phyloP scores from a whole-genome alignment of 2,888 invertebrate species.

The Lasioglossum morio region DNA sequence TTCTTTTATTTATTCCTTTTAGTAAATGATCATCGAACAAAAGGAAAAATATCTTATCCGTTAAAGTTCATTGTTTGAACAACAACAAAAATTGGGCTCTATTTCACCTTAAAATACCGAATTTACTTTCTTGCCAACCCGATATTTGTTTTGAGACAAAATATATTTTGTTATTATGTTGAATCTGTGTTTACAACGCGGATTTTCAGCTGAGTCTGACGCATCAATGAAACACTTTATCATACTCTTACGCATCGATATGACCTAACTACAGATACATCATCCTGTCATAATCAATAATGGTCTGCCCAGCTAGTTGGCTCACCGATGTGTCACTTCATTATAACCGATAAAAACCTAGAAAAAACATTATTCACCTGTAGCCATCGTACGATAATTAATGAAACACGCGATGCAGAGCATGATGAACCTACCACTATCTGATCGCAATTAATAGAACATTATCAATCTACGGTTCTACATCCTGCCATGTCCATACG shows the following conservation, averaged over 20 bases:
- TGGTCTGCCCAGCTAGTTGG: neutral
- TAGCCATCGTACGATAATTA: neutral
- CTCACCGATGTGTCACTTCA: neutral
- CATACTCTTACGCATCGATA: neutral
- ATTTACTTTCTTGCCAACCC: too few relatives aligned
- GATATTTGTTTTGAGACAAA: too few relatives aligned
- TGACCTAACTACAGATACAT: slow-evolving; percentile 1
- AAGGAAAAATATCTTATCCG: too few relatives aligned
- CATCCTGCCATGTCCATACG: neutral
- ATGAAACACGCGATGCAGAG: neutral
- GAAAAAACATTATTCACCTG: slow-evolving; percentile 6
- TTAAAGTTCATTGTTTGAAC: too few relatives aligned
- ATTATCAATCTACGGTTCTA: neutral
- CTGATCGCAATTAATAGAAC: neutral
- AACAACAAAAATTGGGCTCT: too few relatives aligned
- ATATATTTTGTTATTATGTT: neutral
- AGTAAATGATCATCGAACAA: too few relatives aligned
- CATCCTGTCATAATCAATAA: slow-evolving; percentile 10
- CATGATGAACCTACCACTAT: neutral
- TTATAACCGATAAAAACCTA: neutral
- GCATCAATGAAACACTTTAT: neutral
- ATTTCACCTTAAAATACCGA: too few relatives aligned
- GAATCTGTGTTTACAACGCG: neutral
- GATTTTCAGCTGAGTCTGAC: neutral
- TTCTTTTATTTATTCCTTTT: too few relatives aligned